Evolutionary conservation across 2,797 vertebrate species (phyloP), one percentile per base, ranked within the genome.

Genomic region (Limosa lapponica): DNA sequence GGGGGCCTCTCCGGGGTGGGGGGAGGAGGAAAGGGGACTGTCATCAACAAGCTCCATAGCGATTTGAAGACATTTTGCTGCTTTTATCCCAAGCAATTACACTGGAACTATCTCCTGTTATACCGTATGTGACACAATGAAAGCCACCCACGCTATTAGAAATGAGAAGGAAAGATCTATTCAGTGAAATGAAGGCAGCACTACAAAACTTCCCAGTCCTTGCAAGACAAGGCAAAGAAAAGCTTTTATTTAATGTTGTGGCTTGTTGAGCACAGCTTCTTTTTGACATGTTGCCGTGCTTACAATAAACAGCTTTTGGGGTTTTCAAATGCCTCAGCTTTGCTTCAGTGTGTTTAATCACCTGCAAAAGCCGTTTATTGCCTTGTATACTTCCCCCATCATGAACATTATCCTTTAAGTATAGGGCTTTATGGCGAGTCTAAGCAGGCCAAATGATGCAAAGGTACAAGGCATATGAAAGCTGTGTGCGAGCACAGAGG

Each of bases 361-460:
- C 89, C 94, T 92, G 84, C 54, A 11, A 96, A 95, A 96, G 89
- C 92, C 91, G 54, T 96, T 96, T 94, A 97, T 90, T 97, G 90
- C 95, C 94, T 92, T 93, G 89, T 93, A 91, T 91, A 82, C 90
- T 86, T 95, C 54, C 73, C 65, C 83, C 93, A 90, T 79, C 75
- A 64, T 48, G 82, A 91, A 70, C 80, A 95, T 96, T 95, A 96
- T 96, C 94, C 82, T 81, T 83, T 96, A 94, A 92, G 89, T 64
- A 62, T 37, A 66, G 72, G 82, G 84, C 62, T 87, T 95, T 96
- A 93, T 75, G 72, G 87, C 0, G 23, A 67, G 61, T 15, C 66
- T 77, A 80, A 91, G 87, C 82, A 94, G 94, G 78, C 74, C 85
- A 87, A 92, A 91, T 48, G 69, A 80, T 87, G 78, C 65, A 69